Percentiles rank a stretch among this genome's conserved stretches.
These are phyloP conservation scores for Myripristis murdjan DNA, from an alignment of 2,797 vertebrate genomes.

Conservation along the genomic window DNA sequence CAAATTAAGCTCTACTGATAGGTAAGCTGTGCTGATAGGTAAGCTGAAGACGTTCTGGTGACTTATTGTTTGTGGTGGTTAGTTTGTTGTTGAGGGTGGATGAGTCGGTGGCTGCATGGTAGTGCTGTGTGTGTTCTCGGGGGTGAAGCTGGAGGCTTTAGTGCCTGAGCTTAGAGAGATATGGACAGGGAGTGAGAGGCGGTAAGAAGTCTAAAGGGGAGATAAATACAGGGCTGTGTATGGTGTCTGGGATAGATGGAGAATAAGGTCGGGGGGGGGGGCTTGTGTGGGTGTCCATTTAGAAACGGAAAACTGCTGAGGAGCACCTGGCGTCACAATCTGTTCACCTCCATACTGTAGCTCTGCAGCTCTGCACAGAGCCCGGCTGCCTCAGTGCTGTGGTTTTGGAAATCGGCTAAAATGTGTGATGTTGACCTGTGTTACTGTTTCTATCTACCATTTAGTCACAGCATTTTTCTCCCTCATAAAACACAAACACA, in stretches of 20 bases:
- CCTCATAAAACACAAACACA: too few species aligned
- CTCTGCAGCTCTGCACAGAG: slow-evolving; percentile 41
- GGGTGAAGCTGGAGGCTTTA: neutral
- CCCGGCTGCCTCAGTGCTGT: slow-evolving; percentile 38
- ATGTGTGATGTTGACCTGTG: slow-evolving; percentile 6
- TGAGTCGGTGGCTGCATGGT: neutral
- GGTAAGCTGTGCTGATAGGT: too few species aligned
- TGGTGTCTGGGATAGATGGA: slow-evolving; percentile 30
- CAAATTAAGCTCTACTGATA: too few species aligned
- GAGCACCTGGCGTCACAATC: slow-evolving; percentile 81
- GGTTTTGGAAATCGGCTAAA: slow-evolving; percentile 4
- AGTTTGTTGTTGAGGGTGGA: too few species aligned
- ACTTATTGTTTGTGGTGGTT: too few species aligned
- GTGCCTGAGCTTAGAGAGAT: neutral
- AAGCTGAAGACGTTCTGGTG: too few species aligned
- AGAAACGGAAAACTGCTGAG: slow-evolving; percentile 72
- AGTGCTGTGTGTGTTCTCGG: neutral
- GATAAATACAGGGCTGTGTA: slow-evolving; percentile 34
- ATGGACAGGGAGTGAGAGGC: slow-evolving; percentile 28
- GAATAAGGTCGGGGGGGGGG: slow-evolving; percentile 59
- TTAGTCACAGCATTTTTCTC: slow-evolving; percentile 8
- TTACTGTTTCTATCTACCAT: slow-evolving; percentile 13
- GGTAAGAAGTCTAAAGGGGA: slow-evolving; percentile 26
- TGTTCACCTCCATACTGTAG: slow-evolving; percentile 71
- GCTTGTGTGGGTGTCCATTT: slow-evolving; percentile 69